Base-by-base conservation (phyloP, 2,113 vertebrate genomes). In the Istiophorus platypterus region DNA sequence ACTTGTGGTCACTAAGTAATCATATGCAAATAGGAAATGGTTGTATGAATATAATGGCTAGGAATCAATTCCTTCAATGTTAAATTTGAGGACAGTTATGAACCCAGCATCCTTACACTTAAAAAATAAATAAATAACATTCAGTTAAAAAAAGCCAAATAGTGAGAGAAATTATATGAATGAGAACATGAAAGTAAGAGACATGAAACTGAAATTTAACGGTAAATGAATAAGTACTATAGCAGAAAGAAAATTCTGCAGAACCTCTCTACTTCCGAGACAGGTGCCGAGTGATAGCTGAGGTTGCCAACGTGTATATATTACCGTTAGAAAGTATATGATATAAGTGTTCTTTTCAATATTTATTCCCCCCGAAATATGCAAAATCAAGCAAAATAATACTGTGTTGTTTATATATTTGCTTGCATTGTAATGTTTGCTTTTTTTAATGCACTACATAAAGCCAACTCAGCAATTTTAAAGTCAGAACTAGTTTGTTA, bases 201-300 rank as follows among this genome's bases (percentile, higher is more conserved):
- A 58, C 39, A 49, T 67, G 74, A 67, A 77, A 77, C 63, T 59
- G 74, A 77, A 58, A 77, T 76, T 5, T 34, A 24, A 58, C 26
- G 1, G 3, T 45, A 66, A 66, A 57, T 76, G 63, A 7, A 45
- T 76, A 24, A 49, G 41, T 37, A 20, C 74, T 47, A 49, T 26
- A 49, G 27, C 52, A 47, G 27, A 54, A 47, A 57, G 9, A 63
- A 56, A 34, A 1, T 15, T 57, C 5, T 27, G 15, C 37, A 63
- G 31, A 42, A n/a, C 31, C 31, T 52, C 18, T 45, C 14, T 45
- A 10, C 11, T 42, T 29, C 57, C 1, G 27, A 34, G 12, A 57
- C 37, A 24, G 31, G 24, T 41, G 66, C 11, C 65, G 37, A 52
- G 22, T 80, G 39, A 47, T 29, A 20, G 34, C 3, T 22, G 12